Conservation (phyloP, 2,888 invertebrate species). For the Gerris lacustris region DNA sequence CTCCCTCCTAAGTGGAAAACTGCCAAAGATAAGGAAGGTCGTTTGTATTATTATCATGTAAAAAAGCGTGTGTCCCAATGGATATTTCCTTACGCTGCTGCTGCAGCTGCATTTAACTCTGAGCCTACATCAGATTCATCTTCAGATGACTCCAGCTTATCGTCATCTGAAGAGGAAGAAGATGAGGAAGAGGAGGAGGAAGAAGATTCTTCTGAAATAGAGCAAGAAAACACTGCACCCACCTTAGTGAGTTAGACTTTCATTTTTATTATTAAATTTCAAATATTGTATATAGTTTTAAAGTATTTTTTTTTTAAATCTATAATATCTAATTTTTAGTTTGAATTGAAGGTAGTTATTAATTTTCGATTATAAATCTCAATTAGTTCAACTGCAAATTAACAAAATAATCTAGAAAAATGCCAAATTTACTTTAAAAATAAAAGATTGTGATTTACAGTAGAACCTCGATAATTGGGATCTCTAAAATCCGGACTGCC, state of each 20-base stretch:
- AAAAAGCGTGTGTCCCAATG: conserved; percentile 66
- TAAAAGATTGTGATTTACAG: too few species aligned
- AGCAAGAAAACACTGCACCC: conserved; percentile 28
- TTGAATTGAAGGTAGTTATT: too few species aligned
- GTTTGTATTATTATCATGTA: conserved; percentile 83
- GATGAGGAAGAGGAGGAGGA: conserved; percentile 26
- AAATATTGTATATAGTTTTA: too few species aligned
- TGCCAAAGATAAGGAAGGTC: conserved; percentile 66
- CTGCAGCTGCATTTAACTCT: conserved; percentile 32
- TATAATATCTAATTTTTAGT: too few species aligned
- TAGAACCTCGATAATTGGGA: too few species aligned
- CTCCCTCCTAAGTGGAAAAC: conserved; percentile 81
- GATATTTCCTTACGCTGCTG: conserved; percentile 37
- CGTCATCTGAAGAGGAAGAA: conserved; percentile 18
- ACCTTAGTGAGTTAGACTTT: conserved; percentile 7
- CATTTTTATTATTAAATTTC: neutral
- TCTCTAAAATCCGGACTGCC: too few species aligned
- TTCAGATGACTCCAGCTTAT: conserved; percentile 6
- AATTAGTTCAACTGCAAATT: too few species aligned
- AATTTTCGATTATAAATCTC: too few species aligned
- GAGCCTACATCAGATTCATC: conserved; percentile 26
- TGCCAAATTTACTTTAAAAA: too few species aligned
- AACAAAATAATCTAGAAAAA: too few species aligned
- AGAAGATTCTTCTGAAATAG: conserved; percentile 24
- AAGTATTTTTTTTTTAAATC: too few species aligned